Conservation (phyloP, 1,140 invertebrate species). For the Oedothorax gibbosus region DNA sequence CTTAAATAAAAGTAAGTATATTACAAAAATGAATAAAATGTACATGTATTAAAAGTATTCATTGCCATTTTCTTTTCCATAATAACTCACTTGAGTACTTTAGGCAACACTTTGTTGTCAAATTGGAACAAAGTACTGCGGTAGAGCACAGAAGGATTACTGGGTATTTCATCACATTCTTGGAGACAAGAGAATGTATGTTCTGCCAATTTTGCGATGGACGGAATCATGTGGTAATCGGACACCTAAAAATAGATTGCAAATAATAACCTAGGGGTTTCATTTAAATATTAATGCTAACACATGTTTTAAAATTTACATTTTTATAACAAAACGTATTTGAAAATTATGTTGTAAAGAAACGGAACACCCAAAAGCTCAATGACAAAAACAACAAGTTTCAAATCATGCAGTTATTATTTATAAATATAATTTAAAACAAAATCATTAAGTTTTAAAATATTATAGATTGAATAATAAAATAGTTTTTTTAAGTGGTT, state of each 20-base stretch:
- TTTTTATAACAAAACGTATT: too few relatives aligned
- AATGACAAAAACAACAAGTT: too few relatives aligned
- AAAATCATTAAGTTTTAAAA: too few relatives aligned
- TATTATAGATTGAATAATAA: too few relatives aligned
- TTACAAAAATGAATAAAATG: not conserved
- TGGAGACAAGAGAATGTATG: constrained; percentile 86
- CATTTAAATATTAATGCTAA: not conserved
- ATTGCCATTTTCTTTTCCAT: not conserved
- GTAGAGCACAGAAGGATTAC: constrained; percentile 86
- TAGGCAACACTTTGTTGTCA: constrained; percentile 85
- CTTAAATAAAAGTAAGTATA: not conserved
- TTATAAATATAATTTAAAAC: too few relatives aligned
- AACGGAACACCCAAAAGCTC: too few relatives aligned
- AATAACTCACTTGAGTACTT: constrained; percentile 78
- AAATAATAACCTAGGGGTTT: not conserved
- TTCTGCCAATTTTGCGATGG: constrained; percentile 85
- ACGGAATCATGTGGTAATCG: constrained; percentile 92
- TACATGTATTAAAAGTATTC: not conserved
- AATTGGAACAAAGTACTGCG: constrained; percentile 89
- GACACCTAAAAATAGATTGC: constrained; percentile 74
- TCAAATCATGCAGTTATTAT: too few relatives aligned
- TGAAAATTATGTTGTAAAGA: too few relatives aligned
- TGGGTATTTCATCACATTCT: constrained; percentile 82
- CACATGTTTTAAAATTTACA: too few relatives aligned
- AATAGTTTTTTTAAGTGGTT: too few relatives aligned